Evolutionary conservation across 2,888 invertebrate species (phyloP), one percentile per base, ranked within the genome.

Genomic region (Stratiomys singularior): DNA sequence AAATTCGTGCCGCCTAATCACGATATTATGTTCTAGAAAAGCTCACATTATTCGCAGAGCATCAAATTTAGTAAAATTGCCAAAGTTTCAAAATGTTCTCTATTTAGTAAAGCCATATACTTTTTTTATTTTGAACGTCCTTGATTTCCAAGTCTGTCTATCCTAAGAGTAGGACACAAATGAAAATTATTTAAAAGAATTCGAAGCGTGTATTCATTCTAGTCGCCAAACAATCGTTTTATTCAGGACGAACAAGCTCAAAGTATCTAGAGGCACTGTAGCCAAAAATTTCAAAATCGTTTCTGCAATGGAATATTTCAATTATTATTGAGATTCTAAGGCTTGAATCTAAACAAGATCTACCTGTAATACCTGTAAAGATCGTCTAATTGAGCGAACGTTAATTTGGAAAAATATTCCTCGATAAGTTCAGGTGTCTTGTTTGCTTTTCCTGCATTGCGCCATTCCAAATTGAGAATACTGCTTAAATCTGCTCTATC

Each of bases 261-360:
- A 93, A 88, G 85, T 92, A 94, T 81, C 90, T 91, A 81, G 91
- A 90, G 83, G 93, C 89, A 79, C 93, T 92, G 85, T 96, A 97
- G 84, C 93, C 94, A 88, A 97, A 97, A 80, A 97, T 89, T 85
- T 93, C 91, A 87, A 96, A 96, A 87, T 97, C 97, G 84, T 93
- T 91, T 86, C 95, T 95, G 69, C 7, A 47, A 69, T 89, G 37
- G 89, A 90, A 52, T n/a, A n/a, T n/a, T n/a, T n/a, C n/a, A n/a
- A n/a, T n/a, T 4, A 52, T 15, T 3, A 37, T 5, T 37, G 3
- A 5, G 37, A 5, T 60, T 60, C 23, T 60, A 7, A 5, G 23
- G n/a, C n/a, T 21, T 21, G 23, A 23, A 7, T 4, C 23, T 23
- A 7, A 7, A 21, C 23, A 18, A 5, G 5, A 82, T 83, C 86